Evolutionary conservation across 1,140 invertebrate genomes (phyloP), one percentile per base, ranked within the genome.

Genomic region (Arctopsyche grandis): DNA sequence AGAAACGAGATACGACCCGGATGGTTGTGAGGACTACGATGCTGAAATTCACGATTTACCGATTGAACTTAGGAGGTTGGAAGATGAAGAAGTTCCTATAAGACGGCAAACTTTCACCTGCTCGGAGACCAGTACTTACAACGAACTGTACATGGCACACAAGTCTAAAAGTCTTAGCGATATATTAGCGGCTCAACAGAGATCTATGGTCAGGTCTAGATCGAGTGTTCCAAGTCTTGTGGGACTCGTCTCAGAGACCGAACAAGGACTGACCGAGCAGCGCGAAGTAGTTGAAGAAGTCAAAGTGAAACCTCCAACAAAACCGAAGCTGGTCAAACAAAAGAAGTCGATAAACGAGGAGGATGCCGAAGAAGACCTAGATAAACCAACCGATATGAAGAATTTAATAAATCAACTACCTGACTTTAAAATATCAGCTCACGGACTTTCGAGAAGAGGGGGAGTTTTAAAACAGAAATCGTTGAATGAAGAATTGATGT

Each of bases 401-500:
- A 88, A 89, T 83, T 84, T 91, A 69, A 89, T 91, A 16, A 91
- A 90, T 84, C 88, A 89, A 83, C 85, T 91, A 83, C 90, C 91
- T 48, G 91, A 91, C 82, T 91, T 91, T 80, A 91, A 91, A 86
- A 85, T 88, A 75, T 87, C 88, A 60, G 86, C 86, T 9, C 84
- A 85, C 52, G 85, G 84, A 77, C 75, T 85, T 76, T 84, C 87
- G 22, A 89, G 89, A 73, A 89, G 90, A 79, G 90, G 91, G 22
- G 91, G 90, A 48, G 92, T 96, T 14, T 90, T 94, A 75, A 97
- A 97, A 84, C 96, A 97, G 84, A 94, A 93, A 77, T 97, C 95
- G 0, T 90, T 97, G 79, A 97, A 97, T 85, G 96, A 97, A 85
- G 95, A 97, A 84, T 87, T 96, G 5, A 96, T 97, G 92, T 95